Base-by-base conservation (phyloP, 2,113 vertebrate species). In the Dicrurus megarhynchus region DNA sequence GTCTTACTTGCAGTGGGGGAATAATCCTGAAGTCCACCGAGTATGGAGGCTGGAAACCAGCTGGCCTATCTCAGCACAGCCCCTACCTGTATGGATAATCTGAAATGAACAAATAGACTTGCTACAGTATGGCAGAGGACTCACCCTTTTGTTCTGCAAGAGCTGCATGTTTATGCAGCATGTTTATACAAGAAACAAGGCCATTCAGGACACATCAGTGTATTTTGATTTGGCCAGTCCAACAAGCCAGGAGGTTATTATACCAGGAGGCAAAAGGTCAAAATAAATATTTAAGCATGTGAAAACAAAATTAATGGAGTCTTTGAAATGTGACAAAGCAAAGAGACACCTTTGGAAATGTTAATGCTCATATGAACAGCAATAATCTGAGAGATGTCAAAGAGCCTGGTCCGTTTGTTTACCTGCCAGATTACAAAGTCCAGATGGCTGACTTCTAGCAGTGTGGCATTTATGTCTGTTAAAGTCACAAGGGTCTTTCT, bases 231-330 rank as follows among this genome's bases (percentile, higher is more conserved):
- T 84, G 50, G 59, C 64, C 4, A 23, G 52, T 85, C 77, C 12
- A 19, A 69, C 74, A 91, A 95, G 83, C 56, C 83, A 79, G 67
- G 30, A 87, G 92, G 84, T 94, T 97, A 68, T 41, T 96, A 64
- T 30, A 86, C 12, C 30, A 70, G 37, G 70, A 95, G 90, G 83
- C 41, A 95, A 93, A 92, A 93, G 96, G 96, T 97, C 93, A 96
- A 93, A 96, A 86, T 91, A 97, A 96, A 97, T 95, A 97, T 97
- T 97, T 97, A 93, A 96, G 82, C 60, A 53, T 7, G 27, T 79
- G 71, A 89, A 96, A 93, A 81, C n/a, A 95, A 82, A 97, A 96
- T 91, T 84, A 95, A 95, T 80, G 79, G 67, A 77, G 76, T 69
- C 91, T 96, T 90, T 96, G 90, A 96, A 95, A 97, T 47, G 75